phyloP scores from a whole-genome alignment of 1,140 invertebrate species.

The Sitophilus oryzae region DNA sequence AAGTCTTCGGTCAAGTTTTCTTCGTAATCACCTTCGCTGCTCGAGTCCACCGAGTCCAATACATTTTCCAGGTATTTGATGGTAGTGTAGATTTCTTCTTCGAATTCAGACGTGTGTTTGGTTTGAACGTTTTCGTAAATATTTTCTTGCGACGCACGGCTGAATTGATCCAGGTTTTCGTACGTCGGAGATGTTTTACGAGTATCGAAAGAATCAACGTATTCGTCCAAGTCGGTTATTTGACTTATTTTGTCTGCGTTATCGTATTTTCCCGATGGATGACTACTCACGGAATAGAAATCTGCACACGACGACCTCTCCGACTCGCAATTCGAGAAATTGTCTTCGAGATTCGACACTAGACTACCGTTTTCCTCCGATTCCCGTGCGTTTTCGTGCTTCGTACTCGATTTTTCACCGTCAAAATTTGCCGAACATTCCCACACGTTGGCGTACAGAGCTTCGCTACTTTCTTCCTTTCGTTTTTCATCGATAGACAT shows the following conservation, averaged over 20 bases:
- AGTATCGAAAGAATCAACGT: background rate
- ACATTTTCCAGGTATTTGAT: constrained; percentile 16
- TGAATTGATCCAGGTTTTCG: constrained; percentile 3
- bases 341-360: constrained; percentile 6
- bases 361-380: constrained; percentile 13
- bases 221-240: constrained; percentile 5
- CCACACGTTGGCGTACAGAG: constrained; percentile 20
- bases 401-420: background rate
- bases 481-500: constrained; percentile 13
- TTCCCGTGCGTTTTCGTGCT: constrained; percentile 17
- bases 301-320: background rate
- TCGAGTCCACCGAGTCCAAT: constrained; percentile 2
- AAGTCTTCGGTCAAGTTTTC: background rate
- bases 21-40: constrained; percentile 4
- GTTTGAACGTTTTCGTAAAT: background rate
- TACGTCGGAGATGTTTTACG: constrained; percentile 7
- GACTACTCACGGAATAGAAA: background rate
- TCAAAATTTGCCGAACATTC: constrained; percentile 6
- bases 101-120: constrained; percentile 7
- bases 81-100: constrained; percentile 11
- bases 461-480: constrained; percentile 14
- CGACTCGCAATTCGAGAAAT: background rate
- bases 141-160: background rate
- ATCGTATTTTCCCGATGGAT: background rate
- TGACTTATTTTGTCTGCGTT: background rate